These are phyloP conservation scores for Anseranas semipalmata DNA, from an alignment of 2,113 vertebrate species.

Conservation along the genomic window DNA sequence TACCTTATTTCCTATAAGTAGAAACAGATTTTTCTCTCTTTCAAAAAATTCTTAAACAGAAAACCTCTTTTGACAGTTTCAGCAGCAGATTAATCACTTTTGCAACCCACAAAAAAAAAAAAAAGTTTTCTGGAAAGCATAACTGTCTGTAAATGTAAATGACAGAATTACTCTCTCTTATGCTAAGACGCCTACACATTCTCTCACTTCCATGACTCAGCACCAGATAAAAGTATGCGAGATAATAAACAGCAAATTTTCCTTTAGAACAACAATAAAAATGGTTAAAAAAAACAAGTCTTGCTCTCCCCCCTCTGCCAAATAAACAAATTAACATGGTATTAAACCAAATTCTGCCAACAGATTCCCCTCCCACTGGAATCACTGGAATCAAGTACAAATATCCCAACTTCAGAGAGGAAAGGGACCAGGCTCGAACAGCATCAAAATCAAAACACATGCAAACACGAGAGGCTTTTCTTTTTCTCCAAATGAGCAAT, in stretches of 20 bases:
- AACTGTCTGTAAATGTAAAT: conserved; percentile 78
- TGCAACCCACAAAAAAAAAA: conserved; percentile 70
- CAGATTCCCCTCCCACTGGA: neutral
- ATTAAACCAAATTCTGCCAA: conserved; percentile 30
- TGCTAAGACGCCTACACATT: conserved; percentile 78
- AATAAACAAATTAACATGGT: neutral
- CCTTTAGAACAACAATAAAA: conserved; percentile 53
- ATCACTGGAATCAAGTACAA: neutral
- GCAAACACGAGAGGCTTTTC: neutral
- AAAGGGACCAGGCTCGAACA: neutral
- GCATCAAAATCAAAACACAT: conserved; percentile 51
- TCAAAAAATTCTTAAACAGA: conserved; percentile 67
- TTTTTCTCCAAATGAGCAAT: conserved; percentile 55
- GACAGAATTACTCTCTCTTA: conserved; percentile 76
- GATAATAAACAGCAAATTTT: conserved; percentile 72
- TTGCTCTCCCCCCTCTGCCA: too few species aligned
- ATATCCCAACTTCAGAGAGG: neutral
- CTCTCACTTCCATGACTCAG: conserved; percentile 82
- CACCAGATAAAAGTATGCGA: conserved; percentile 69
- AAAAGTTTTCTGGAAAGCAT: conserved; percentile 84
- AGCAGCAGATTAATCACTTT: conserved; percentile 78
- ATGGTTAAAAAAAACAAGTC: neutral
- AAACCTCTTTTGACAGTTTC: conserved; percentile 74
- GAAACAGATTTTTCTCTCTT: conserved; percentile 64
- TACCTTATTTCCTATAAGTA: conserved; percentile 64